phyloP scores from a whole-genome alignment of 2,797 vertebrate genomes.

The Falco concolor region DNA sequence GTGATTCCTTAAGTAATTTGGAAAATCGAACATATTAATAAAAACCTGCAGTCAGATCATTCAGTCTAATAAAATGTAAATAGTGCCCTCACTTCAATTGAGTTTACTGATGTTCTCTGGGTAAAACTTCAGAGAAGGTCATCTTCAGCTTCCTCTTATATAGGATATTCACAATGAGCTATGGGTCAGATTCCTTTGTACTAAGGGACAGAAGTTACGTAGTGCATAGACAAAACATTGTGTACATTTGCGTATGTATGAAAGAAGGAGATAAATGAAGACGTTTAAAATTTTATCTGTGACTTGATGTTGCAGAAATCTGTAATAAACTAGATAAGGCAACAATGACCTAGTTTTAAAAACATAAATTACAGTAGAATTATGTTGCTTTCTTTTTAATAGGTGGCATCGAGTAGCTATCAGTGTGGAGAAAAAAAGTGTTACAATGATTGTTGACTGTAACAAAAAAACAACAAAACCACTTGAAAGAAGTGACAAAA shows the following conservation, averaged over 20 bases:
- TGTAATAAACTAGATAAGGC: background rate
- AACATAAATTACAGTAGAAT: background rate
- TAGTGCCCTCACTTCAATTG: background rate
- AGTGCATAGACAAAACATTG: background rate
- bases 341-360: background rate
- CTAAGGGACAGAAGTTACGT: background rate
- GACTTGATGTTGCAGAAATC: background rate
- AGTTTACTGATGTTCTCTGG: background rate
- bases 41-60: background rate
- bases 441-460: conserved; percentile 95
- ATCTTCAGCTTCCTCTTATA: background rate
- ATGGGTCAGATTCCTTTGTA: background rate
- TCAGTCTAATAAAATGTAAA: background rate
- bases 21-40: background rate
- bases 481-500: conserved; percentile 84
- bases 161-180: background rate
- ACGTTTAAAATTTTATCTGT: background rate
- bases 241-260: background rate
- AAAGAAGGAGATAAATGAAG: background rate
- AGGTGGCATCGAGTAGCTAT: conserved; percentile 98
- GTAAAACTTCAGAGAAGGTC: background rate
- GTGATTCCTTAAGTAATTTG: background rate
- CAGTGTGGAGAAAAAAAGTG: conserved; percentile 93
- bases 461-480: conserved; percentile 89
- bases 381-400: background rate